Base-by-base conservation (phyloP, 53 echinoderm and acorn worm genomes). In the Zoroaster sp. region DNA sequence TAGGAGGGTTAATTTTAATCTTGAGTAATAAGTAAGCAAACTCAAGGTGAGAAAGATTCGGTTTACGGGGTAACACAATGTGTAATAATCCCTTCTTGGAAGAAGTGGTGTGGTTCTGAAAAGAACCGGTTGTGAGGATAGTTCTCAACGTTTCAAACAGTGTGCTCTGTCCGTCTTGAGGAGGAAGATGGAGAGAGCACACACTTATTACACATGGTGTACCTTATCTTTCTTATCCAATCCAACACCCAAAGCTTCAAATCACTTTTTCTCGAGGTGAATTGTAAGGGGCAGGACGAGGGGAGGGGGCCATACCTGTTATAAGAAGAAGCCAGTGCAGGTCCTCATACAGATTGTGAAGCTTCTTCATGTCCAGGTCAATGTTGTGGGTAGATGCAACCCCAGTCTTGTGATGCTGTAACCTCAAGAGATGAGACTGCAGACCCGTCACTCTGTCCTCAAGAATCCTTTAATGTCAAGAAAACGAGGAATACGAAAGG, bases 311-410 rank as follows among this genome's bases (percentile, higher is more conserved):
- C 76, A 0, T 74, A 98, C 99, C 99, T 93, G 99, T 78, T 73
- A 96, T 98, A 14, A 98, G 90, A 10, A 92, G 87, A 8, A 98
- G 86, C 99, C 99, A 98, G 53, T 98, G 99, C 35, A 98, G 74
- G 75, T 98, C 99, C 89, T 98, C 99, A 88, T 91, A 98, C 23
- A 98, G 78, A 8, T 53, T 49, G 31, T 94, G 91, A 0, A 98
- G 74, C 11, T 80, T 83, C 75, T 91, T 94, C 42, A 89, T 92
- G 30, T 94, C 89, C 2, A 92, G 52, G 54, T 94, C 94, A 33
- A 92, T 51, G 55, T 96, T 96, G 77, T 96, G 96, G 18, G 73
- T 52, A 30, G 86, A 79, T 31, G 80, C 79, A 7, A 41, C 91
- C 35, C 85, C 85, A 10, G 63, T 66, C 40, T 77, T 72, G 46